These are phyloP conservation scores for Drosophila leonis DNA, from an alignment of 2,888 invertebrate genomes.

Conservation along the genomic window DNA sequence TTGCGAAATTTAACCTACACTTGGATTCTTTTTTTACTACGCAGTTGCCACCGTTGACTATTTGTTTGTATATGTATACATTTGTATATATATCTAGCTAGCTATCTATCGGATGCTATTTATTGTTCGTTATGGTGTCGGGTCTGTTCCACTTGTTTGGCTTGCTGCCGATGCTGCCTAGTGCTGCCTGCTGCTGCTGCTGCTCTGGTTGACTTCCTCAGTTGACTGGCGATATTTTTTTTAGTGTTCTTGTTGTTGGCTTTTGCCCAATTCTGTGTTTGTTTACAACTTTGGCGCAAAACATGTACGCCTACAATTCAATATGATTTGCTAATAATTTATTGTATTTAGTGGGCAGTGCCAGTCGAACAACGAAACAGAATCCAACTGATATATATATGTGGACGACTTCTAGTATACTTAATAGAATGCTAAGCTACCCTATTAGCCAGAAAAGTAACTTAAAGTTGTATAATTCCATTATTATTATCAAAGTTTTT, in stretches of 20 bases:
- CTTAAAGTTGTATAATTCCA: neutral
- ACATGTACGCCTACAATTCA: slow-evolving; percentile 75
- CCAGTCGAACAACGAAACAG: slow-evolving; percentile 54
- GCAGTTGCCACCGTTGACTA: slow-evolving; percentile 32
- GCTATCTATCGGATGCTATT: slow-evolving; percentile 20
- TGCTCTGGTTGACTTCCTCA: slow-evolving; percentile 53
- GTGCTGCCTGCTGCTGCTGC: slow-evolving; percentile 2
- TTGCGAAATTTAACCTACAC: slow-evolving; percentile 33
- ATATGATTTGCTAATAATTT: slow-evolving; percentile 64
- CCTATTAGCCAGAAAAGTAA: neutral
- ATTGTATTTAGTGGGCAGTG: slow-evolving; percentile 80
- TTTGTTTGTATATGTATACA: slow-evolving; percentile 14
- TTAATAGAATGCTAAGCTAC: slow-evolving; percentile 19
- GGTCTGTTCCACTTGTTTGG: slow-evolving; percentile 63
- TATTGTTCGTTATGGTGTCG: slow-evolving; percentile 35
- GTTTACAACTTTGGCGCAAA: slow-evolving; percentile 67
- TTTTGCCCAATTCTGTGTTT: slow-evolving; percentile 77
- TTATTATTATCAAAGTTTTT: slow-evolving; percentile 47
- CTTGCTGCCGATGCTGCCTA: slow-evolving; percentile 26
- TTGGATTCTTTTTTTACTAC: slow-evolving; percentile 40
- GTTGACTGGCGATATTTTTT: slow-evolving; percentile 27
- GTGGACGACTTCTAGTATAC: slow-evolving; percentile 9
- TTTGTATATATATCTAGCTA: neutral
- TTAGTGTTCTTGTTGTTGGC: slow-evolving; percentile 32
- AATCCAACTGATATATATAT: slow-evolving; percentile 18